Evolutionary conservation across 2,113 vertebrate genomes (phyloP).

Genomic region (Psilopogon haemacephalus): DNA sequence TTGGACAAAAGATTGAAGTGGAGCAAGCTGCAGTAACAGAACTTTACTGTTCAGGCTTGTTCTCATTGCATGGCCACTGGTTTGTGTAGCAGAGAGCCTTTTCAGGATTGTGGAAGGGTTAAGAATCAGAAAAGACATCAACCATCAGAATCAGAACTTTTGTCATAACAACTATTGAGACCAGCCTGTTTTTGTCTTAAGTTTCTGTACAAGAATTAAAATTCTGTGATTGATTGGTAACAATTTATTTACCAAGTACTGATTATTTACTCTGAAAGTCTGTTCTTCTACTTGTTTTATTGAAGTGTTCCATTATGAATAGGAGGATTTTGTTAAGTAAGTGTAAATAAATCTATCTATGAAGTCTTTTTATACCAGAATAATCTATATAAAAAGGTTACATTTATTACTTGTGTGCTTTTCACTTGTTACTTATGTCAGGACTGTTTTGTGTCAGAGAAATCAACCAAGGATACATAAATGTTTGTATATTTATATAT

Average conservation of each 20-base stretch:
- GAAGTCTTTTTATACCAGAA: not conserved
- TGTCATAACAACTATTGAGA: not conserved
- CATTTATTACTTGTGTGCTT: not conserved
- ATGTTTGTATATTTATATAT: not conserved
- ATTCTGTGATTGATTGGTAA: not conserved
- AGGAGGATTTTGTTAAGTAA: not conserved
- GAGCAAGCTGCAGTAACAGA: not conserved
- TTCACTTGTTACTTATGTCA: not conserved
- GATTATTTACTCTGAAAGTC: not conserved
- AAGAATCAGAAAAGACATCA: not conserved
- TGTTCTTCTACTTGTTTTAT: not conserved
- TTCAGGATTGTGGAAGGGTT: not conserved
- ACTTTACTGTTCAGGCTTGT: not conserved
- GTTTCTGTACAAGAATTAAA: not conserved
- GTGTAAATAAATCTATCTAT: not conserved
- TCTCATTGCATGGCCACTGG: not conserved
- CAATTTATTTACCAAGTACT: not conserved
- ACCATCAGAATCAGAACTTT: not conserved
- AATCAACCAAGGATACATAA: not conserved
- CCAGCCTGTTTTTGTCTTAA: not conserved
- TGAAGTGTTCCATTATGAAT: not conserved
- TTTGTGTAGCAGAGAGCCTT: not conserved
- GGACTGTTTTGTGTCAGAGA: not conserved
- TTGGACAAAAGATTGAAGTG: not conserved
- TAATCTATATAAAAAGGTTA: not conserved